Conservation (phyloP, 2,113 vertebrate species). For the Danio rerio region GRCz12tu NC_133191.1:13279001-13279500, state of each 20-base stretch:
- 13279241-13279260: slow-evolving; percentile 91
- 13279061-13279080: slow-evolving; percentile 83
- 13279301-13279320: slow-evolving; percentile 23
- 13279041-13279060: slow-evolving; percentile 28
- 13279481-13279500: too few species aligned
- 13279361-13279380: neutral
- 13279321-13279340: neutral
- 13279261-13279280: slow-evolving; percentile 90
- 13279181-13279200: slow-evolving; percentile 91
- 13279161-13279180: slow-evolving; percentile 89
- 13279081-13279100: slow-evolving; percentile 93
- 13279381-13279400: neutral
- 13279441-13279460: neutral
- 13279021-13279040: neutral
- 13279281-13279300: slow-evolving; percentile 93
- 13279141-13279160: slow-evolving; percentile 81
- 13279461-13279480: too few species aligned
- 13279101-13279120: slow-evolving; percentile 91
- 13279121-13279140: slow-evolving; percentile 89
- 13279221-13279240: slow-evolving; percentile 95
- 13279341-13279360: neutral
- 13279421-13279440: neutral
- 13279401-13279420: neutral
- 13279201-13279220: slow-evolving; percentile 96
- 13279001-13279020: slow-evolving; percentile 5